Evolutionary conservation across 1,140 invertebrate species (phyloP).

Genomic region (Zaprionus africanus): DNA sequence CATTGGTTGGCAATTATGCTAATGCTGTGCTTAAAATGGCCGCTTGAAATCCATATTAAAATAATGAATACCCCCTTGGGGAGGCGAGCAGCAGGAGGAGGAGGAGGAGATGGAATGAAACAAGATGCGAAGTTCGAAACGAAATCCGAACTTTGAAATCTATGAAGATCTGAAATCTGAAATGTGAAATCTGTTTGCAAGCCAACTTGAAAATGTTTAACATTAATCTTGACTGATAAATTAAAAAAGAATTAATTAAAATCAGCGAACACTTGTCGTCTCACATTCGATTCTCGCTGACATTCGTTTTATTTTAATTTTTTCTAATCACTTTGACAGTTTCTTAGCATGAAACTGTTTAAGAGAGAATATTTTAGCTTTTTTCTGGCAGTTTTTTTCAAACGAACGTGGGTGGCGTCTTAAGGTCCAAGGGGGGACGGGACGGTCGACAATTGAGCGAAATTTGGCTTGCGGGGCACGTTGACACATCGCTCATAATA

Average conservation of each 20-base stretch:
- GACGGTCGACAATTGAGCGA: slow-evolving; percentile 34
- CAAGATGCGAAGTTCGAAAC: slow-evolving; percentile 38
- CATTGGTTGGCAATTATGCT: slow-evolving; percentile 76
- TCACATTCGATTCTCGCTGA: slow-evolving; percentile 25
- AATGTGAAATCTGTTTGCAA: slow-evolving; percentile 56
- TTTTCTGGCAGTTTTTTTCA: slow-evolving; percentile 8
- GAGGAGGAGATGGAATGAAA: slow-evolving; percentile 15
- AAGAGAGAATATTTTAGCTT: slow-evolving; percentile 19
- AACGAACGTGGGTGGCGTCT: slow-evolving; percentile 43
- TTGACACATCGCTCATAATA: slow-evolving; percentile 64
- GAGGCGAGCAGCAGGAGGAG: background rate
- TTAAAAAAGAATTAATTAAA: slow-evolving; percentile 80
- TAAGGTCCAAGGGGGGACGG: background rate
- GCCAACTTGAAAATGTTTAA: slow-evolving; percentile 70
- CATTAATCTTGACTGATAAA: slow-evolving; percentile 81
- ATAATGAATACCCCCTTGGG: slow-evolving; percentile 64
- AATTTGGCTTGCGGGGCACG: slow-evolving; percentile 66
- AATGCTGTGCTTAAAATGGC: slow-evolving; percentile 72
- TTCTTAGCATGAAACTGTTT: slow-evolving; percentile 35
- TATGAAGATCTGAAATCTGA: slow-evolving; percentile 17
- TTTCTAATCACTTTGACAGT: slow-evolving; percentile 63
- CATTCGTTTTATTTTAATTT: slow-evolving; percentile 44
- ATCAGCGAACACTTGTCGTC: slow-evolving; percentile 63
- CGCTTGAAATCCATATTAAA: slow-evolving; percentile 71
- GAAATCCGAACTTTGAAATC: slow-evolving; percentile 12